Conservation (phyloP, 1,140 invertebrate species). For the Drosophila sturtevanti region DNA sequence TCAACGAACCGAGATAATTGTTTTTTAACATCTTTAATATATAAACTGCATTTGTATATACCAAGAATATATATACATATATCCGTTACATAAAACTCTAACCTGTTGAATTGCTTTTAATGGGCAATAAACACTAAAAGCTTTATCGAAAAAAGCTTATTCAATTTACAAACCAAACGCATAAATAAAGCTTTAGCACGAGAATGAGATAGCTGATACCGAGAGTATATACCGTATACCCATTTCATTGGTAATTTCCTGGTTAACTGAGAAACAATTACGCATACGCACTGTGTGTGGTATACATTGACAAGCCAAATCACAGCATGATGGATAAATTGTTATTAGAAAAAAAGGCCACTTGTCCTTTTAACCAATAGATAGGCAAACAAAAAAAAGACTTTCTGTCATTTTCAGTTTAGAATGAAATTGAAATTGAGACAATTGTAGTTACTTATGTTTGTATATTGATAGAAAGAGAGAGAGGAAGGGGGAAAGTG, state of each 20-base stretch:
- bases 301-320: slow-evolving; percentile 16
- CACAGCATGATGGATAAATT: slow-evolving; percentile 69
- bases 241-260: too few species aligned
- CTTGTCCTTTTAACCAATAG: slow-evolving; percentile 19
- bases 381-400: slow-evolving; percentile 23
- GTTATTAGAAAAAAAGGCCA: slow-evolving; percentile 47
- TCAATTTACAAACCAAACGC: slow-evolving; percentile 34
- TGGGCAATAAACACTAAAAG: slow-evolving; percentile 37
- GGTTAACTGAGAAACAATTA: slow-evolving; percentile 8
- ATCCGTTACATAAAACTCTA: too few species aligned
- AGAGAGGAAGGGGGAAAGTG: too few species aligned
- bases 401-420: slow-evolving; percentile 24
- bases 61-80: too few species aligned
- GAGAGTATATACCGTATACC: too few species aligned
- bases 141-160: slow-evolving; percentile 14
- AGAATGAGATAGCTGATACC: too few species aligned
- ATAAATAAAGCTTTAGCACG: slow-evolving; percentile 9
- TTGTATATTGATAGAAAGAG: too few species aligned
- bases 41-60: neutral
- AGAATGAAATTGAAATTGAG: slow-evolving; percentile 47
- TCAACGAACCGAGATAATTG: neutral
- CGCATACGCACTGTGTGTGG: slow-evolving; percentile 42
- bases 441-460: slow-evolving; percentile 35
- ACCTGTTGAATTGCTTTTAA: neutral
- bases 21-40: neutral